Evolutionary conservation across 2,888 invertebrate genomes (phyloP).

Genomic region (Chydorus sphaericus): DNA sequence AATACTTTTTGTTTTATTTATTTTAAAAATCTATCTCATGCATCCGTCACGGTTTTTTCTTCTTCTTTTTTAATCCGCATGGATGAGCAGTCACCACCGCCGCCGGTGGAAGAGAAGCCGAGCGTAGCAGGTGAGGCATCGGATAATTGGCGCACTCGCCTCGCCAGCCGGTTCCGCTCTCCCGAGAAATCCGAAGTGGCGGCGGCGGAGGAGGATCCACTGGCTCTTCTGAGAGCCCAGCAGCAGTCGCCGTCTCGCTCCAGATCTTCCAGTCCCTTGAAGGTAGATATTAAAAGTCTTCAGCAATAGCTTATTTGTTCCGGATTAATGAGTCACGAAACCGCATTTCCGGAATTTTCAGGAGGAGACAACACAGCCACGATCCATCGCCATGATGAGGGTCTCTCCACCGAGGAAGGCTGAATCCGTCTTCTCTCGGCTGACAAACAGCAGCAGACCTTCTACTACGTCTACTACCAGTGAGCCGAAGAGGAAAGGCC

Average conservation of each 20-base stretch:
- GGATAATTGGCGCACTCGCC: conserved; percentile 10
- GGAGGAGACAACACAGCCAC: too few species aligned
- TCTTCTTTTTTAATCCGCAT: background rate
- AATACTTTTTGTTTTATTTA: background rate
- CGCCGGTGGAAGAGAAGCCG: background rate
- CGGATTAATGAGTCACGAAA: too few species aligned
- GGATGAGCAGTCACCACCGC: background rate
- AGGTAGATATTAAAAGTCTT: background rate
- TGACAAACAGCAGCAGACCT: background rate
- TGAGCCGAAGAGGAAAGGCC: background rate
- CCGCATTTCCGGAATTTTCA: background rate
- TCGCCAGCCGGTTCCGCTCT: conserved; percentile 6
- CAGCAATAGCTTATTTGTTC: too few species aligned
- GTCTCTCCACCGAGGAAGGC: background rate
- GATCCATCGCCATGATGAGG: too few species aligned
- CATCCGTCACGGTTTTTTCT: background rate
- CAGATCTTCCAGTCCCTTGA: conserved; percentile 4
- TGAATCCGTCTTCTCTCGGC: conserved; percentile 5
- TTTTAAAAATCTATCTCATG: background rate
- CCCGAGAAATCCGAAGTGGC: background rate
- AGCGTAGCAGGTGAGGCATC: background rate
- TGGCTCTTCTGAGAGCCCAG: background rate
- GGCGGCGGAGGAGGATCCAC: background rate
- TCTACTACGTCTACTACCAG: background rate
- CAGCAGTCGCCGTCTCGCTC: conserved; percentile 1